Percentiles rank a stretch among this genome's conserved stretches.
Evolutionary conservation across 2,888 invertebrate genomes (phyloP).

Genomic region (Cephus pulcher): DNA sequence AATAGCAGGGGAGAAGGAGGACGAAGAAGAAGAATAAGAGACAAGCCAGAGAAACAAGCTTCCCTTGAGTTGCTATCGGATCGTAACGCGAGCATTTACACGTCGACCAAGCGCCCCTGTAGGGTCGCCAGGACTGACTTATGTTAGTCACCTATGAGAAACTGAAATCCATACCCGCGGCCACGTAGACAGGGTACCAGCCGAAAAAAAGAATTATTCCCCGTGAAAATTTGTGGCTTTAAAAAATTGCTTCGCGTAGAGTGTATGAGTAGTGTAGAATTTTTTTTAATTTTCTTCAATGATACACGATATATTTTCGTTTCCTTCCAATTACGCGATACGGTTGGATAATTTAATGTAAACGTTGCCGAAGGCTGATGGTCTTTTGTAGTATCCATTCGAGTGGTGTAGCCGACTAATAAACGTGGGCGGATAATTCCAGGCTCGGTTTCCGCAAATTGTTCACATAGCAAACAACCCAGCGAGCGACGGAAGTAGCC

Average conservation of each 20-base stretch:
- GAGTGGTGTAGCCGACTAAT: not conserved
- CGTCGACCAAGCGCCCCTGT: conserved; percentile 57
- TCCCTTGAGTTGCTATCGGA: conserved; percentile 54
- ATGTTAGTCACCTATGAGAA: conserved; percentile 48
- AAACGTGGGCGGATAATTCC: conserved; percentile 41
- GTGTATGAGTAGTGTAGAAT: not conserved
- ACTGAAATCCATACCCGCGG: conserved; percentile 51
- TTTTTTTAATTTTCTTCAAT: not conserved
- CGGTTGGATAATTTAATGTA: not conserved
- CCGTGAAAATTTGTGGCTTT: not conserved
- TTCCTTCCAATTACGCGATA: not conserved
- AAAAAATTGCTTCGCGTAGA: not conserved
- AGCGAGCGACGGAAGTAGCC: conserved; percentile 11
- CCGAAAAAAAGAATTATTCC: not conserved
- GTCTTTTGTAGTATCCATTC: not conserved
- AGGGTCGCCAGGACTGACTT: conserved; percentile 52
- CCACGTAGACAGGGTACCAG: not conserved
- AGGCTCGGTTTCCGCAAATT: conserved; percentile 52
- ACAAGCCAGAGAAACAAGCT: conserved; percentile 29
- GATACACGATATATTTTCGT: not conserved
- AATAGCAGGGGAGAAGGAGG: conserved; percentile 23
- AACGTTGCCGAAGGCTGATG: not conserved
- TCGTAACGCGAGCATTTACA: conserved; percentile 63
- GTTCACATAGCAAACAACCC: conserved; percentile 46
- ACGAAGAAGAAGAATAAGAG: conserved; percentile 33